Conservation (phyloP, 2,888 invertebrate genomes). For the Rhaphigaster nebulosa region DNA sequence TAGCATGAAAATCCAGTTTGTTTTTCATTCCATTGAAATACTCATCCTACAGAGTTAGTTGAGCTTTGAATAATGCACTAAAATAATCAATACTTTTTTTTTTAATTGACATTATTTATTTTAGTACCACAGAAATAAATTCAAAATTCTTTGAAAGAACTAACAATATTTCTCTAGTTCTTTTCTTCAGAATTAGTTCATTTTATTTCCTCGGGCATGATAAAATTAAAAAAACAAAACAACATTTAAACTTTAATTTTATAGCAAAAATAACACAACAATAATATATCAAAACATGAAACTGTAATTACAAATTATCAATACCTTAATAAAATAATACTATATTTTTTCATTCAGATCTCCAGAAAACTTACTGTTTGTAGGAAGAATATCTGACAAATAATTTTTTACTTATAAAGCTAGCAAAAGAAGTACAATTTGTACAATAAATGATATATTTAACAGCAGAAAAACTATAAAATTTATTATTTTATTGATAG, state of each 20-base stretch:
- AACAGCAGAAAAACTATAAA: neutral
- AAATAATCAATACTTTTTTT: no score
- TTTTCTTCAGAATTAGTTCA: neutral
- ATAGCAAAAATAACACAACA: conserved; percentile 59
- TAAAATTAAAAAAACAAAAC: conserved; percentile 5
- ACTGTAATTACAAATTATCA: conserved; percentile 27
- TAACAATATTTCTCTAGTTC: neutral
- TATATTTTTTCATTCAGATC: conserved; percentile 40
- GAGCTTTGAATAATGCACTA: neutral
- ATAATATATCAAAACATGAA: conserved; percentile 58
- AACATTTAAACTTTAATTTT: conserved; percentile 58
- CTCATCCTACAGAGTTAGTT: no score
- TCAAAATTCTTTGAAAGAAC: neutral
- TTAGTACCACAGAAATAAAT: neutral
- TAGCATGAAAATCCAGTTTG: no score
- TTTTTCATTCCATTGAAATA: no score
- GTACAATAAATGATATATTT: conserved; percentile 15
- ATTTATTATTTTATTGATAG: neutral
- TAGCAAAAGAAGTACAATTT: conserved; percentile 11
- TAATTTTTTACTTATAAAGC: neutral
- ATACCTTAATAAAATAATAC: conserved; percentile 56
- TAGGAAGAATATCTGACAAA: conserved; percentile 21
- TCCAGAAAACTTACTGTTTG: conserved; percentile 10
- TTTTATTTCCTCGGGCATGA: neutral
- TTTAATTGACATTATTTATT: no score